These are phyloP conservation scores for Thalassoma bifasciatum DNA, from an alignment of 2,113 vertebrate genomes.

Conservation along the genomic window DNA sequence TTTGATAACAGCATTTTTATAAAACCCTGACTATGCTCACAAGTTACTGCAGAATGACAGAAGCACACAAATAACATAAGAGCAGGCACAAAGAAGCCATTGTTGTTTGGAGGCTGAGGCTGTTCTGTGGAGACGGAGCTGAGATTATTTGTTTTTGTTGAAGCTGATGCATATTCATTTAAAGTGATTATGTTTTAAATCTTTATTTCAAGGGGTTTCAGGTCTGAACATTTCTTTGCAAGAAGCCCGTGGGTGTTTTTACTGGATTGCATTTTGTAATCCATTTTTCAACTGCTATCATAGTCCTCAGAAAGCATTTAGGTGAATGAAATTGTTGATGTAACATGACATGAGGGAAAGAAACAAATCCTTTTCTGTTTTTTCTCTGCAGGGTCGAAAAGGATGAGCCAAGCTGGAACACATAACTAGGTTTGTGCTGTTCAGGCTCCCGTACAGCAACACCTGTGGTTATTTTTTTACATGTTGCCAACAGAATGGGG, in stretches of 20 bases:
- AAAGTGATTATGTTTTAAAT: no score
- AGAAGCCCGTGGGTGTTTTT: neutral
- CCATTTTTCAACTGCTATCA: neutral
- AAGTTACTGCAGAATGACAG: no score
- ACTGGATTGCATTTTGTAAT: slow-evolving; percentile 18
- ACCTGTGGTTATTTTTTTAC: slow-evolving; percentile 27
- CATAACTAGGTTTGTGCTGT: slow-evolving; percentile 25
- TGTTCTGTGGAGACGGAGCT: no score
- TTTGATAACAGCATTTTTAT: no score
- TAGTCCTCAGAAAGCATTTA: slow-evolving; percentile 18
- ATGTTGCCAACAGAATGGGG: neutral
- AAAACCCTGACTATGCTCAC: no score
- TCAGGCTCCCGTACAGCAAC: slow-evolving; percentile 26
- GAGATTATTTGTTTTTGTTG: no score
- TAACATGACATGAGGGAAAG: slow-evolving; percentile 19
- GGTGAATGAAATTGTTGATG: slow-evolving; percentile 36
- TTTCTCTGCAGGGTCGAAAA: slow-evolving; percentile 36
- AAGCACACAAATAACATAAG: no score
- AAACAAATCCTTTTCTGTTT: slow-evolving; percentile 17
- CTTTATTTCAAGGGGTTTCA: neutral
- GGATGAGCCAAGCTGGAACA: slow-evolving; percentile 42
- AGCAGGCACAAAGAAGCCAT: no score
- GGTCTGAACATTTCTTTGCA: no score
- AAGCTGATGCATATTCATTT: no score
- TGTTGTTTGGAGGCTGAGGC: no score